A percentile compares a stretch with the other conserved stretches of the same genome.
Evolutionary conservation across 1,140 invertebrate genomes (phyloP).

Genomic region (Leucophenga varia): DNA sequence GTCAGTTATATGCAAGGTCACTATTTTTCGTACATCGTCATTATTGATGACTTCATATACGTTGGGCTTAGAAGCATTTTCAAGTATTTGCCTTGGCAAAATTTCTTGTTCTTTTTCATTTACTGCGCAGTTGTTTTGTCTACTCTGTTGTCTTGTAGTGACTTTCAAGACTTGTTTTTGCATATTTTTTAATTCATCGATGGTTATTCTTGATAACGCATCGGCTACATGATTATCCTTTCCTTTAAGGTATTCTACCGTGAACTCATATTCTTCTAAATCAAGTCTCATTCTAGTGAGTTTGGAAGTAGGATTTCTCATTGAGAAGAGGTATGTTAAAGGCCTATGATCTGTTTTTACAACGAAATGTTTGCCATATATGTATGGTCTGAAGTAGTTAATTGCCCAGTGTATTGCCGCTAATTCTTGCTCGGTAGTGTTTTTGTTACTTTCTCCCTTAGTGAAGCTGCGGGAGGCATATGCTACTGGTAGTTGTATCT

Average conservation of each 20-base stretch:
- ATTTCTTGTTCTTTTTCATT: constrained; percentile 1
- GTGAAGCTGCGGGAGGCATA: background rate
- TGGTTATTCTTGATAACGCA: background rate
- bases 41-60: background rate
- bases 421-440: no score
- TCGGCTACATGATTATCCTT: background rate
- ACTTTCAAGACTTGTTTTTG: no score
- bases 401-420: background rate
- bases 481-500: constrained; percentile 1
- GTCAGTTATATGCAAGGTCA: background rate
- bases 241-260: background rate
- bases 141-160: no score
- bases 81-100: background rate
- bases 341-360: background rate
- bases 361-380: background rate
- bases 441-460: background rate
- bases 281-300: background rate
- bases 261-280: background rate
- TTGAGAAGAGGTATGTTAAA: background rate
- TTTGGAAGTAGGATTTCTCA: background rate
- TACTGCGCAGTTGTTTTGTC: background rate
- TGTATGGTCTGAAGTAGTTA: background rate
- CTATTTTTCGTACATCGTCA: background rate
- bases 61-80: background rate
- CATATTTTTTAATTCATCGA: background rate